Percentiles rank a stretch among this genome's conserved stretches.
These are phyloP conservation scores for Maniola hyperantus DNA, from an alignment of 2,888 invertebrate species.

Conservation along the genomic window DNA sequence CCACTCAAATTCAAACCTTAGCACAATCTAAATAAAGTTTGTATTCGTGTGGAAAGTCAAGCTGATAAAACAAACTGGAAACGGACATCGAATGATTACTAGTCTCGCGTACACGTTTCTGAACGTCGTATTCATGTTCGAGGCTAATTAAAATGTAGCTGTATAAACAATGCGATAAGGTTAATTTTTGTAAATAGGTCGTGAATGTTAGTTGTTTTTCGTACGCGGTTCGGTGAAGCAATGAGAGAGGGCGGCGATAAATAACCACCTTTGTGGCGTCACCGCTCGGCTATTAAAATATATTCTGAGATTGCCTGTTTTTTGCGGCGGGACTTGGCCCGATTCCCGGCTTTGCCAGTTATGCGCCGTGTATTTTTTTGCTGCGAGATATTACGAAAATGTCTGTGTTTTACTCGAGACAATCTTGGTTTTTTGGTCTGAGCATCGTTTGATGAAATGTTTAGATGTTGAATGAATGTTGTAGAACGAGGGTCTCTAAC, in stretches of 20 bases:
- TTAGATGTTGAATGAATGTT: slow-evolving; percentile 6
- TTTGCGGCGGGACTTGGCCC: slow-evolving; percentile 62
- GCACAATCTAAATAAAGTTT: slow-evolving; percentile 36
- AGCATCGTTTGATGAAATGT: slow-evolving; percentile 7
- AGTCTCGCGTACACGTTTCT: slow-evolving; percentile 64
- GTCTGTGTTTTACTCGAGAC: slow-evolving; percentile 14
- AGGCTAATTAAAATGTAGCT: slow-evolving; percentile 56
- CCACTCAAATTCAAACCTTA: slow-evolving; percentile 46
- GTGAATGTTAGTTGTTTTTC: slow-evolving; percentile 67
- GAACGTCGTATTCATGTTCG: slow-evolving; percentile 63
- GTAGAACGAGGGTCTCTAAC: slow-evolving; percentile 1
- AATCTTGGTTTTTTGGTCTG: slow-evolving; percentile 13
- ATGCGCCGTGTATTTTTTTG: slow-evolving; percentile 55
- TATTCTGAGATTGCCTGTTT: slow-evolving; percentile 77
- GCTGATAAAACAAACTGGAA: slow-evolving; percentile 71
- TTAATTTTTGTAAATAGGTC: slow-evolving; percentile 50
- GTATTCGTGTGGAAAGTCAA: slow-evolving; percentile 43
- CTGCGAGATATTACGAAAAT: slow-evolving; percentile 34
- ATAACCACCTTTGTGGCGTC: slow-evolving; percentile 82
- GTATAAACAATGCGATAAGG: slow-evolving; percentile 53
- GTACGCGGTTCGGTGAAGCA: slow-evolving; percentile 68
- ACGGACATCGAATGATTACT: slow-evolving; percentile 78
- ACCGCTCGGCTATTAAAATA: slow-evolving; percentile 79
- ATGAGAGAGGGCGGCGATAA: slow-evolving; percentile 83
- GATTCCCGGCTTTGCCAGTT: slow-evolving; percentile 54